Evolutionary conservation across 2,113 vertebrate genomes (phyloP).

Genomic region (Notiomystis cincta): DNA sequence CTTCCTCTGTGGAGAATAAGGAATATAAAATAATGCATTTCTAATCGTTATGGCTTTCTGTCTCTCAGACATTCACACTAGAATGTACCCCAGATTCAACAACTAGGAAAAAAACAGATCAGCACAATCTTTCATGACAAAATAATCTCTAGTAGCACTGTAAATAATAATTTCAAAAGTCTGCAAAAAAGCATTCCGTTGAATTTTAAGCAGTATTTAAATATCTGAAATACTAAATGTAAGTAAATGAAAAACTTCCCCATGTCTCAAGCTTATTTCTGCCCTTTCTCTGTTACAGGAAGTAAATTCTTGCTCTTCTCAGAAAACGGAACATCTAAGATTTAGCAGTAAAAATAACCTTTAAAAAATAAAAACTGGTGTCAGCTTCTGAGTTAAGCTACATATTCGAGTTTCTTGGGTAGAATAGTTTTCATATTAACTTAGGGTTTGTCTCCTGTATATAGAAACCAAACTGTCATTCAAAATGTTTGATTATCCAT

Average conservation of each 20-base stretch:
- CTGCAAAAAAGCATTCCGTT: not conserved
- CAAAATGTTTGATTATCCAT: not conserved
- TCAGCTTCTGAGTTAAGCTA: not conserved
- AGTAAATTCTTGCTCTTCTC: not conserved
- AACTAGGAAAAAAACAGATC: not conserved
- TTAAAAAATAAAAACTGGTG: not conserved
- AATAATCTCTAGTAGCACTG: not conserved
- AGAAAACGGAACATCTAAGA: not conserved
- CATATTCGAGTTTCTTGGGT: fast-evolving
- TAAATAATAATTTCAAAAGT: not conserved
- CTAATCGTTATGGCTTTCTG: not conserved
- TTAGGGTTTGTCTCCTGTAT: not conserved
- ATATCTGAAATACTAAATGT: not conserved
- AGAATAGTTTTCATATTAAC: not conserved
- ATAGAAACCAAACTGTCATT: not conserved
- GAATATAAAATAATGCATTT: not conserved
- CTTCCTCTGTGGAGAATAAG: not conserved
- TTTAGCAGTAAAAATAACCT: not conserved
- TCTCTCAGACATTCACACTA: not conserved
- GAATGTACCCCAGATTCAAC: not conserved
- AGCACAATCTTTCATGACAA: not conserved
- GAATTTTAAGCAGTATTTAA: not conserved
- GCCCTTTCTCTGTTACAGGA: not conserved
- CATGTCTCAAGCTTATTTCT: not conserved
- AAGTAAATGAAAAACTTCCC: not conserved